Percentiles rank a stretch among this genome's conserved stretches.
phyloP scores from a whole-genome alignment of 2,113 vertebrate genomes.

The Regulus satrapa region DNA sequence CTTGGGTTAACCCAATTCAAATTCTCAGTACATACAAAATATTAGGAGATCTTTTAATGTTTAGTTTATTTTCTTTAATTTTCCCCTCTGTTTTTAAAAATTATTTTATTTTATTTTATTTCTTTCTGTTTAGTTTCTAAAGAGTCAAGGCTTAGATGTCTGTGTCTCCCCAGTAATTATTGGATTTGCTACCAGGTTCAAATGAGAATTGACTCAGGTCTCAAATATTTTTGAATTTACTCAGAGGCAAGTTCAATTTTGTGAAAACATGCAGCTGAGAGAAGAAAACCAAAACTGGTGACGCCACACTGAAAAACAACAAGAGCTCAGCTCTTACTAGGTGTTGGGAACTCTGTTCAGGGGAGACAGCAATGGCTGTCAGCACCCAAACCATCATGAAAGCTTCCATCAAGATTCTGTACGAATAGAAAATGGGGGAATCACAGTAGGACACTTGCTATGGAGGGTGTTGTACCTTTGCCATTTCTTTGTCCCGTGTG shows the following conservation, averaged over 20 bases:
- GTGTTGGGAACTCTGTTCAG: not conserved
- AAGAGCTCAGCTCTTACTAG: not conserved
- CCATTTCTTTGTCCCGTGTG: not conserved
- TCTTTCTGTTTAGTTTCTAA: not conserved
- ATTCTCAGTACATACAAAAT: not conserved
- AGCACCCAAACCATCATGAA: not conserved
- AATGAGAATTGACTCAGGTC: not conserved
- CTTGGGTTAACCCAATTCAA: not conserved
- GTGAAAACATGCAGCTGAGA: not conserved
- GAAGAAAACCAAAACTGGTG: not conserved
- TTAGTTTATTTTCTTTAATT: not conserved
- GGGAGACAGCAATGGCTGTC: not conserved
- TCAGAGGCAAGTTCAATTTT: not conserved
- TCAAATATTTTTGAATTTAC: not conserved
- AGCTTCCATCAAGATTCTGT: not conserved
- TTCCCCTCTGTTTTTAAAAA: accelerated
- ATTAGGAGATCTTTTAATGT: not conserved
- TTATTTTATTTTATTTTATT: not conserved
- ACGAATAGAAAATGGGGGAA: not conserved
- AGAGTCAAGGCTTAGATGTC: not conserved
- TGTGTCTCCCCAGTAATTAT: not conserved
- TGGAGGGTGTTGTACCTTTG: not conserved
- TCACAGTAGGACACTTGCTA: not conserved
- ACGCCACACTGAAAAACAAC: not conserved
- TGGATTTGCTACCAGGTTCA: not conserved